phyloP scores from a whole-genome alignment of 2,888 invertebrate species.

The Apomyelois bistriatella region DNA sequence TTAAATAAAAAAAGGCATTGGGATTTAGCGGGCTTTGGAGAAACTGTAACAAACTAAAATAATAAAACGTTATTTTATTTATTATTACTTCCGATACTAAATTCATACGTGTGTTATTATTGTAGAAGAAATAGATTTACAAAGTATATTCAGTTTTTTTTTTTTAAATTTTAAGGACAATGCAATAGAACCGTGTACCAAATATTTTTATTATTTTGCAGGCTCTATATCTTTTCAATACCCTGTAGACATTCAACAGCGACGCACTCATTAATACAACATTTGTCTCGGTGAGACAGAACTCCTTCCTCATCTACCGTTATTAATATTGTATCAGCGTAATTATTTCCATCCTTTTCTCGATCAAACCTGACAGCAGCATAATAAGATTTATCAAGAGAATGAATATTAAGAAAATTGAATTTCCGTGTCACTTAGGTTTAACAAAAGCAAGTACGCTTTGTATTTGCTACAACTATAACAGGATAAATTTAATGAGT shows the following conservation, averaged over 20 bases:
- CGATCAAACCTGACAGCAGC: constrained; percentile 47
- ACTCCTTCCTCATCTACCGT: constrained; percentile 61
- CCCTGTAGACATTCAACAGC: constrained; percentile 34
- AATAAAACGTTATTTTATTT: too few relatives aligned
- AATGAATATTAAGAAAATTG: constrained; percentile 28
- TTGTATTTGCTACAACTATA: too few relatives aligned
- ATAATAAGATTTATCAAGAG: constrained; percentile 50
- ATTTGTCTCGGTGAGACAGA: constrained; percentile 70
- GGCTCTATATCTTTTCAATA: constrained; percentile 30
- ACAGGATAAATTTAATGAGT: too few relatives aligned
- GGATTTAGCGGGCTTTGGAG: too few relatives aligned
- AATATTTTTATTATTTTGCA: background rate
- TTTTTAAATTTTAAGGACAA: too few relatives aligned
- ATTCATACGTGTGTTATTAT: too few relatives aligned
- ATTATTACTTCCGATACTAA: too few relatives aligned
- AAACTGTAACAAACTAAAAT: too few relatives aligned
- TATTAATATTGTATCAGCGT: constrained; percentile 68
- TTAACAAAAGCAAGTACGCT: background rate
- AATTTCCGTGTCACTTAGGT: constrained; percentile 15
- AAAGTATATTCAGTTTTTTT: too few relatives aligned
- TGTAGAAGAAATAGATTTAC: too few relatives aligned
- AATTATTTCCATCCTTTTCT: constrained; percentile 54
- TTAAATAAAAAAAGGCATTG: too few relatives aligned
- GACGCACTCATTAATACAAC: constrained; percentile 70
- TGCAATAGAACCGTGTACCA: too few relatives aligned